Evolutionary conservation across 1,140 invertebrate genomes (phyloP), one percentile per base, ranked within the genome.

Genomic region (Olivierus martensii): DNA sequence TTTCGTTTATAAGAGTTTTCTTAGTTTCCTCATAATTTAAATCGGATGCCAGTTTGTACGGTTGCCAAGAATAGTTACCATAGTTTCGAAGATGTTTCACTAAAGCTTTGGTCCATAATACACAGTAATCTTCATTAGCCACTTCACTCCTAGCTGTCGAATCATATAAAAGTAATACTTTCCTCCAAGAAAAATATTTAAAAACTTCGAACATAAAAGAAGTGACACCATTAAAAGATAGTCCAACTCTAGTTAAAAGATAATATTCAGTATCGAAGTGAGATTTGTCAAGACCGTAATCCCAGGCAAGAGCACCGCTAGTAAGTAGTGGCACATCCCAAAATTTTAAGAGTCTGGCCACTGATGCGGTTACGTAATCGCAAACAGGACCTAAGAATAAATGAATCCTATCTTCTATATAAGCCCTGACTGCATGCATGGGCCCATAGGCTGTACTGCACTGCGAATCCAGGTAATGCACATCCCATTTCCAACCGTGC

Each of bases 241-340:
- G 75, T 12, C 84, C 83, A 5, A 79, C 73, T 49, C 83, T 73
- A 0, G 83, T 73, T 12, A 82, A 71, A 76, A 85, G 81, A 65
- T 83, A 83, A 63, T 80, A 87, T 65, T 87, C 84, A 56, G 83
- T 73, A 1, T 75, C 67, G 56, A 78, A 81, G 1, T 70, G 71
- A 3, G 73, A 78, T 62, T 87, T 87, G 21, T 77, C 71, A 35
- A 75, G 69, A 12, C 79, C 77, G 62, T 85, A 87, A 64, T 86
- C 84, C 52, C 75, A 81, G 0, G 82, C 81, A 42, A 86, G 77
- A 0, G 81, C 84, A 2, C 83, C 83, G 2, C 81, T 82, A 0
- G 84, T 84, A 34, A 89, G 72, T 2, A 87, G 62, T 0, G 84
- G 84, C 0, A 77, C 79, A 18, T 80, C 79, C 56, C 86, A 77